Evolutionary conservation across 2,888 invertebrate genomes (phyloP), one percentile per base, ranked within the genome.

Genomic region (Mythimna pallens): DNA sequence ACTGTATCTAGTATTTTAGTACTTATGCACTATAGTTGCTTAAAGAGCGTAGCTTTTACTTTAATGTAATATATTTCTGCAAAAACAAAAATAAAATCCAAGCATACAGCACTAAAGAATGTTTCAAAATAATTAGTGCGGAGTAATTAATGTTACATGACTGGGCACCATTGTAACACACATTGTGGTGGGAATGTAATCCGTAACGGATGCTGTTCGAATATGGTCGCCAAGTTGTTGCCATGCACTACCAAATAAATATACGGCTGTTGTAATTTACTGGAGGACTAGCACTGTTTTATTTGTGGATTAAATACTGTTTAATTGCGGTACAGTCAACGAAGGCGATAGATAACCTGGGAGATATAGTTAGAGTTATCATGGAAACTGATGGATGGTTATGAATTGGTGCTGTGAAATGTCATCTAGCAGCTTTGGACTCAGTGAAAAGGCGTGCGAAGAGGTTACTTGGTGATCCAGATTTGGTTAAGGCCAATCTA

Each of bases 71-170:
- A 47, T 25, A 36, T 36, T 4, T 7, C 7, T 7, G 17, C 17
- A 47, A 47, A 4, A 63, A 58, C 14, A 22, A 62, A 55, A 12
- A 17, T 52, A 43, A 64, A 71, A 52, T 57, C 40, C 14, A 30
- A 65, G 47, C 58, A 62, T 2, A 52, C 10, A 50, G n/a, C 25
- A 50, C 22, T 12, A 10, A 58, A 47, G 36, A 74, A 80, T 81
- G 72, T 72, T 69, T 61, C 73, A 70, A 73, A 73, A 84, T 84
- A 73, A 78, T 82, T 76, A 76, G 54, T 58, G 63, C 55, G 34
- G n/a, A 76, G 50, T 76, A 76, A 78, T 83, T 67, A 84, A 73
- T 64, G 66, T 62, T 36, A 73, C 69, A 74, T 65, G 67, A 73
- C 66, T 61, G 68, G 67, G 36, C 59, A 47, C 62, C 63, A 72